phyloP scores from a whole-genome alignment of 2,888 invertebrate species.

The Patella caerulea region DNA sequence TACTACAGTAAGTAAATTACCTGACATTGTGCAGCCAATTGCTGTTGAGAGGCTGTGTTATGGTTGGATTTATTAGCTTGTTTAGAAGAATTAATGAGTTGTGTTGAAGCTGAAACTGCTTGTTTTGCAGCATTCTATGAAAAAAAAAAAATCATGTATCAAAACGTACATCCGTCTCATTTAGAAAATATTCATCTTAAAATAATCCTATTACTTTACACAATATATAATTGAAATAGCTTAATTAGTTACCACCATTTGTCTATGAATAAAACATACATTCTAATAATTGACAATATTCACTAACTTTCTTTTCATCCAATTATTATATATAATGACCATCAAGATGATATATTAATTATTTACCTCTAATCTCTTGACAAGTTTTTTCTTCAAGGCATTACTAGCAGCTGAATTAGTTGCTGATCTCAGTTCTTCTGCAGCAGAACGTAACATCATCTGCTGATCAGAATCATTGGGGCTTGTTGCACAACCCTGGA shows the following conservation, averaged over 20 bases:
- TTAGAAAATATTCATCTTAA: no score
- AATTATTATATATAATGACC: neutral
- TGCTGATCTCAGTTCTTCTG: constrained; percentile 92
- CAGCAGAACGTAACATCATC: constrained; percentile 87
- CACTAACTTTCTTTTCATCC: no score
- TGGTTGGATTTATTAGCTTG: constrained; percentile 80
- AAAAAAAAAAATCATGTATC: constrained; percentile 13
- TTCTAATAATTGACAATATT: no score
- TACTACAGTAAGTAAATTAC: constrained; percentile 29
- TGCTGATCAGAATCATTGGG: constrained; percentile 88
- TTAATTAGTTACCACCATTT: no score
- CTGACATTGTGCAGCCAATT: constrained; percentile 82
- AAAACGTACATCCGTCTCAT: neutral
- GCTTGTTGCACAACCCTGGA: constrained; percentile 84
- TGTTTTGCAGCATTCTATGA: constrained; percentile 81
- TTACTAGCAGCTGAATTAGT: constrained; percentile 88
- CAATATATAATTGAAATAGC: no score
- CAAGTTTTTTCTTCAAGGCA: constrained; percentile 81
- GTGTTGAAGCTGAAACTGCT: constrained; percentile 90
- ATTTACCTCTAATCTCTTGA: constrained; percentile 77
- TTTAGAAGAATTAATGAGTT: constrained; percentile 90
- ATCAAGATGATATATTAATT: neutral
- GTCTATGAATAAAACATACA: no score
- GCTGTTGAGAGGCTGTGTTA: constrained; percentile 80
- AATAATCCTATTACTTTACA: no score